Evolutionary conservation across 2,888 invertebrate genomes (phyloP).

Genomic region (Pyrochroa serraticornis): DNA sequence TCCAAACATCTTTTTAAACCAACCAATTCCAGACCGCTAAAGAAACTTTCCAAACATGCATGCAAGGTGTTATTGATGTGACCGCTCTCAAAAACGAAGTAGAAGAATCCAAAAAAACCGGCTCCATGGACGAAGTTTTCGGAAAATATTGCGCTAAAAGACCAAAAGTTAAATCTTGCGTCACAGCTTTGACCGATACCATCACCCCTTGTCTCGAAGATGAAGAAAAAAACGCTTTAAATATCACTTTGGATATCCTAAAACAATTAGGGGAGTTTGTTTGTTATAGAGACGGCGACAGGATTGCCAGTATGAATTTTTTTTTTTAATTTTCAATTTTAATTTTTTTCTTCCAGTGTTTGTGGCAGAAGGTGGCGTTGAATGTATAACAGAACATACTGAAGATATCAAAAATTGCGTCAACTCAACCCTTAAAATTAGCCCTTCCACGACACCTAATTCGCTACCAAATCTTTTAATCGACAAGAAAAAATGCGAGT

Average conservation of each 20-base stretch:
- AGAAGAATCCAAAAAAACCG: slow-evolving; percentile 69
- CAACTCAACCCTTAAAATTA: slow-evolving; percentile 65
- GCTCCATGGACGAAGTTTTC: slow-evolving; percentile 58
- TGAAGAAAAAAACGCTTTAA: slow-evolving; percentile 67
- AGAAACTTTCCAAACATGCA: slow-evolving; percentile 61
- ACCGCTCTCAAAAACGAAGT: slow-evolving; percentile 69
- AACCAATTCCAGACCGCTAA: slow-evolving; percentile 55
- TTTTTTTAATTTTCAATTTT: neutral
- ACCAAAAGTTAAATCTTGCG: slow-evolving; percentile 65
- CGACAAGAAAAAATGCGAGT: slow-evolving; percentile 64
- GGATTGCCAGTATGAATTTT: slow-evolving; percentile 69
- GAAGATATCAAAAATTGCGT: slow-evolving; percentile 68
- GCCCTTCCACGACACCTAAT: slow-evolving; percentile 58
- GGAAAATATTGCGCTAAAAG: slow-evolving; percentile 72
- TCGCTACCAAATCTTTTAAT: slow-evolving; percentile 66
- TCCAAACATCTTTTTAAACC: slow-evolving; percentile 9
- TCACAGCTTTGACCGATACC: slow-evolving; percentile 63
- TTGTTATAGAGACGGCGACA: slow-evolving; percentile 81
- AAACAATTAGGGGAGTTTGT: slow-evolving; percentile 74
- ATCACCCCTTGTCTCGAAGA: slow-evolving; percentile 68
- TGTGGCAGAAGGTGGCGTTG: slow-evolving; percentile 80
- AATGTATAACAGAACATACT: slow-evolving; percentile 70
- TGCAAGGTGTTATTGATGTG: slow-evolving; percentile 64
- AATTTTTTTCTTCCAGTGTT: slow-evolving; percentile 65
- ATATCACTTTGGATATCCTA: slow-evolving; percentile 69